Evolutionary conservation across 2,113 vertebrate species (phyloP).

Genomic region (Cynocephalus volans): DNA sequence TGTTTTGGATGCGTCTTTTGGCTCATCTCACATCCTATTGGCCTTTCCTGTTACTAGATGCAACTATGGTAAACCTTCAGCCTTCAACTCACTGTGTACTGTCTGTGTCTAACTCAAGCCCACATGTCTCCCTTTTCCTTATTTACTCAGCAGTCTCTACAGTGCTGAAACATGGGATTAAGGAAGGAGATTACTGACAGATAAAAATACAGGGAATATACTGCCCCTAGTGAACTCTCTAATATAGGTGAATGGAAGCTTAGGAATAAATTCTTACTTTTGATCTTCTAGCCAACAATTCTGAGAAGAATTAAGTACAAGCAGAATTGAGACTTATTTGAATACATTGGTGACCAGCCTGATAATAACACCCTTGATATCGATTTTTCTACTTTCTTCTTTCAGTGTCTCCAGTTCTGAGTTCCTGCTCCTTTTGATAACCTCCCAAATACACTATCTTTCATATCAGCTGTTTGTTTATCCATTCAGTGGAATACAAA

Average conservation of each 20-base stretch:
- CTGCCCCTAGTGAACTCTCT: background rate
- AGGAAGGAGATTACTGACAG: background rate
- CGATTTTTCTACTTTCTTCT: background rate
- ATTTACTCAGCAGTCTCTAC: background rate
- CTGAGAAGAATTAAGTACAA: background rate
- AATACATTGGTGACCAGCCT: background rate
- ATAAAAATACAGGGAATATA: background rate
- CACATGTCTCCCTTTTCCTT: background rate
- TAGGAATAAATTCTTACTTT: background rate
- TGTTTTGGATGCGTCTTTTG: background rate
- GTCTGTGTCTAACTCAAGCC: background rate
- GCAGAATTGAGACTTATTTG: background rate
- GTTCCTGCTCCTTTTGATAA: background rate
- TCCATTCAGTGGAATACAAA: background rate
- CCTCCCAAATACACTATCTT: background rate
- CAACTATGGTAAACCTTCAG: background rate
- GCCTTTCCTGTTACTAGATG: background rate
- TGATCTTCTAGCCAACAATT: background rate
- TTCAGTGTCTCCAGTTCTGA: background rate
- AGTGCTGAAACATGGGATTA: background rate
- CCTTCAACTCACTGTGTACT: background rate
- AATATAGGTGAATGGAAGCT: background rate
- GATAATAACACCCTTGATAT: background rate
- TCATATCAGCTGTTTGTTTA: background rate
- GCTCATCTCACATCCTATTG: background rate